Base-by-base conservation (phyloP, 2,113 vertebrate genomes). In the Spheniscus mendiculus region DNA sequence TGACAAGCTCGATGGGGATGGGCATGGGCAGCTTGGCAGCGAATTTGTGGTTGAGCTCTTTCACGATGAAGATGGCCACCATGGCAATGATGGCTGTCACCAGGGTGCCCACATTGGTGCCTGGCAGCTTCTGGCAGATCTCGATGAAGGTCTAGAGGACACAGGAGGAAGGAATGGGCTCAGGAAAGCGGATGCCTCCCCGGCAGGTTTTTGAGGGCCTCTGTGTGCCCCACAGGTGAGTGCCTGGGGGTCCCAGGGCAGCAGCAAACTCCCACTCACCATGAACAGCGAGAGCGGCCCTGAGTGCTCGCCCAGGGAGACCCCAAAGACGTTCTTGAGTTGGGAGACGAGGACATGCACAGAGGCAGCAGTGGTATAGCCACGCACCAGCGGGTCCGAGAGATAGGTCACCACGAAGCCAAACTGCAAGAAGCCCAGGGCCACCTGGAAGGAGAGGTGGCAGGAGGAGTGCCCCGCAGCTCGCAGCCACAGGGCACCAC, bases 341-440 rank as follows among this genome's bases (percentile, higher is more conserved):
- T 99, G 99, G 2, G 99, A 99, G 66, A 99, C 10, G 0, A 99
- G 98, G 88, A 99, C 99, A 0, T 99, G 99, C 87, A 99, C 97
- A 2, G 99, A 98, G 1, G 99, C 98, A 6, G 98, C 99, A 0
- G 99, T 99, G 70, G 99, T 99, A 87, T 99, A 99, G 66, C 99
- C 98, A 15, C 99, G 98, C 47, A 99, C 99, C 91, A 99, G 97
- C 0, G 99, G 99, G 66, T 99, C 99, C 0, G 99, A 99, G 73
- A 99, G 98, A 93, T 99, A 99, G 38, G 99, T 99, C 94, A 99
- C 99, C 93, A 99, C 99, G 1, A 99, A 99, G 40, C 99, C 99
- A 5, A 99, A 99, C 89, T 98, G 98, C 73, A 99, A 97, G 86
- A 99, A 69, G 21, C 99, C 99, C 32, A 99, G 97, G 22, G 98